Evolutionary conservation across 2,113 vertebrate species (phyloP), one percentile per base, ranked within the genome.

Genomic region (Scopus umbretta): DNA sequence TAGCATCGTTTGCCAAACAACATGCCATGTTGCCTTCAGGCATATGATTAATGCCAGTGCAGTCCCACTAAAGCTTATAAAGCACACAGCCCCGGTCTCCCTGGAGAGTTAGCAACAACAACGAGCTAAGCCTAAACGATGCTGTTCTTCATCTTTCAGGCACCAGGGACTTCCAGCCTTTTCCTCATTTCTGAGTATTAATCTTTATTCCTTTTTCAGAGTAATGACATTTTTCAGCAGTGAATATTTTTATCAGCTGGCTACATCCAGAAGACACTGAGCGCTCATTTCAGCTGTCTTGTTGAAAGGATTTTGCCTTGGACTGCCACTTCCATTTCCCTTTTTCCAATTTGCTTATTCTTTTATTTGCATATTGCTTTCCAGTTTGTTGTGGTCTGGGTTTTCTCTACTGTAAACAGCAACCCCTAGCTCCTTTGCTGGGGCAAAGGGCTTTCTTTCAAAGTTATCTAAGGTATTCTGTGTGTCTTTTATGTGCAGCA

Each of bases 51-150:
- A 96, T 94, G 71, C 96, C 96, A 91, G 52, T 27, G 74, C 67
- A 30, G 80, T 90, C 94, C 84, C 95, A 96, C 94, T 90, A 97
- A 96, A 95, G 93, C 95, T 55, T 95, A 62, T 84, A 70, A 91
- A 88, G 67, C 8, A 0, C 71, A 49, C 66, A 67, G 87, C 78
- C 66, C 8, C 1, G 0, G 14, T 73, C 86, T 96, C 95, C 92
- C 94, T 78, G 81, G 94, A 90, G 96, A 96, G 66, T 76, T 59
- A 94, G 70, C 81, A 96, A 82, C 80, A 92, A 70, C 89, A 96
- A 90, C 0, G 0, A 94, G 86, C n/a, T 80, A 85, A 91, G 67
- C 62, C 63, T 96, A 95, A 95, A 86, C 3, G 63, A 95, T 80
- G 81, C 80, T 88, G 91, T 84, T 97, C 50, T 86, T 97, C 92